Evolutionary conservation across 1,140 invertebrate species (phyloP).

Genomic region (Leptinotarsa undecemlineata): DNA sequence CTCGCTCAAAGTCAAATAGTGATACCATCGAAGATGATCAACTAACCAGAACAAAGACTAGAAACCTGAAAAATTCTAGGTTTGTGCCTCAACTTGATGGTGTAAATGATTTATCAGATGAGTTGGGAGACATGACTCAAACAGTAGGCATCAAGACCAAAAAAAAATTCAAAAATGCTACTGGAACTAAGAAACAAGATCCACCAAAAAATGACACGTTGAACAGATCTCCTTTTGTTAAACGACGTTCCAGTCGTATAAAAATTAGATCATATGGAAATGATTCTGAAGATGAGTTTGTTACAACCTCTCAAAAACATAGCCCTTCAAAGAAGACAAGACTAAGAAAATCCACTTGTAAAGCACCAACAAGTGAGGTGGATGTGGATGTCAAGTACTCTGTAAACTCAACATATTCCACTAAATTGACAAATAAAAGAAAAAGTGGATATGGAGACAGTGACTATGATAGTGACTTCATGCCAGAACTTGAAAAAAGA

Average conservation of each 20-base stretch:
- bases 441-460: conserved; percentile 42
- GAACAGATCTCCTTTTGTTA: background rate
- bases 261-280: background rate
- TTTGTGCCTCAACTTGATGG: conserved; percentile 63
- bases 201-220: background rate
- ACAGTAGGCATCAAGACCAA: conserved; percentile 16
- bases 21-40: background rate
- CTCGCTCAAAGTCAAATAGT: background rate
- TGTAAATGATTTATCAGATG: conserved; percentile 8
- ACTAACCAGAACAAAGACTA: background rate
- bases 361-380: too few species aligned
- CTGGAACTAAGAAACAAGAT: background rate
- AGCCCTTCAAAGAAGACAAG: background rate
- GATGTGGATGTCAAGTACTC: too few species aligned
- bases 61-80: background rate
- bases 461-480: conserved; percentile 60
- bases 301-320: conserved; percentile 8
- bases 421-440: conserved; percentile 20
- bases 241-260: background rate
- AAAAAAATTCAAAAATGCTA: background rate
- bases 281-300: conserved; percentile 40
- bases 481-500: conserved; percentile 53
- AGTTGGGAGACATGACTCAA: background rate
- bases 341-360: too few species aligned
- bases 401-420: too few species aligned